These are phyloP conservation scores for Oreochromis niloticus DNA, from an alignment of 2,113 vertebrate genomes.

Conservation along the genomic window DNA sequence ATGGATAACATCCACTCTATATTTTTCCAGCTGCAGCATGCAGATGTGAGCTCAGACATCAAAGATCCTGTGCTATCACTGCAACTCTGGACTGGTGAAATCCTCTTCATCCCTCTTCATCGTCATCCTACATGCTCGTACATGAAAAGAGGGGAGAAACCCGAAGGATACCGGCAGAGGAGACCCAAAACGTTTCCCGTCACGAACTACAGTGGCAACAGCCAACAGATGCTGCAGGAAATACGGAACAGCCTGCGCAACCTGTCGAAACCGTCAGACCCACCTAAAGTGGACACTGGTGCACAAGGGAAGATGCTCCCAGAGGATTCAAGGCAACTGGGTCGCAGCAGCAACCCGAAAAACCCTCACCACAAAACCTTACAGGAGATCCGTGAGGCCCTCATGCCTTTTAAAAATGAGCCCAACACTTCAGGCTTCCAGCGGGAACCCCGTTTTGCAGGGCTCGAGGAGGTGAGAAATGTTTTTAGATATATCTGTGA, in stretches of 20 bases:
- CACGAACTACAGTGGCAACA: slow-evolving; percentile 91
- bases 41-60: slow-evolving; percentile 41
- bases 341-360: slow-evolving; percentile 82
- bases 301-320: slow-evolving; percentile 71
- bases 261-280: slow-evolving; percentile 87
- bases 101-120: slow-evolving; percentile 65
- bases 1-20: background rate
- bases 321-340: slow-evolving; percentile 85
- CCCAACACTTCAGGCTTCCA: slow-evolving; percentile 74
- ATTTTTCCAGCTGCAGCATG: slow-evolving; percentile 7
- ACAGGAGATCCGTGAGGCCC: slow-evolving; percentile 91
- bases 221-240: slow-evolving; percentile 96
- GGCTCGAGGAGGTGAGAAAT: slow-evolving; percentile 89
- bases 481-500: background rate
- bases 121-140: slow-evolving; percentile 82
- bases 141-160: slow-evolving; percentile 98
- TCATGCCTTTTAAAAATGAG: slow-evolving; percentile 89
- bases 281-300: slow-evolving; percentile 77
- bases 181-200: slow-evolving; percentile 98
- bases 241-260: slow-evolving; percentile 94
- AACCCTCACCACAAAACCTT: slow-evolving; percentile 88
- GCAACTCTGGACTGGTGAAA: slow-evolving; percentile 32
- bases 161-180: slow-evolving; percentile 97
- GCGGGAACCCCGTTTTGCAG: slow-evolving; percentile 79
- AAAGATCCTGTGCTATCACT: background rate